Percentiles rank a stretch among this genome's conserved stretches.
phyloP scores from a whole-genome alignment of 2,113 vertebrate species.

The Urocitellus parryii region DNA sequence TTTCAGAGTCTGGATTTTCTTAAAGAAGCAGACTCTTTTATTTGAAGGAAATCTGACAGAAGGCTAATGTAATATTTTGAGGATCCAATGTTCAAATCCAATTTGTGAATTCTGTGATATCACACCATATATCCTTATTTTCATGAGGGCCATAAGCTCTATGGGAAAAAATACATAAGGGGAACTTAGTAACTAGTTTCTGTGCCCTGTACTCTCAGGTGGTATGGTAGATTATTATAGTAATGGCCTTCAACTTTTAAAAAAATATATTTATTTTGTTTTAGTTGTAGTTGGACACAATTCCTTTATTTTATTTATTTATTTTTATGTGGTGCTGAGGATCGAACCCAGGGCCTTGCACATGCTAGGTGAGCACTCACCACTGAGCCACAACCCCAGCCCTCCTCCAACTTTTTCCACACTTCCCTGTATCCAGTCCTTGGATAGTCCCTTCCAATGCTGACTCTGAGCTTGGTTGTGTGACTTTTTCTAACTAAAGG shows the following conservation, averaged over 20 bases:
- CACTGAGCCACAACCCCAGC: too few relatives aligned
- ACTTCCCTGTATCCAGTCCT: background rate
- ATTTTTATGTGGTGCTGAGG: too few relatives aligned
- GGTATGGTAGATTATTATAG: background rate
- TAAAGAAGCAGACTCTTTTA: conserved; percentile 38
- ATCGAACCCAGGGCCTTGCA: too few relatives aligned
- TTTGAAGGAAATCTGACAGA: conserved; percentile 20
- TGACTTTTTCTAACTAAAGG: conserved; percentile 26
- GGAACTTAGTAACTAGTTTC: background rate
- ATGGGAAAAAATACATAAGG: background rate
- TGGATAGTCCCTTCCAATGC: background rate
- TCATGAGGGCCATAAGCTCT: background rate
- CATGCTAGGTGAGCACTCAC: too few relatives aligned
- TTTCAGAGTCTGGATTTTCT: conserved; percentile 52
- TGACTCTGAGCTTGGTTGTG: background rate
- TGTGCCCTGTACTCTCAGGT: background rate
- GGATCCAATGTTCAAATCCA: conserved; percentile 16
- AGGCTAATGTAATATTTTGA: conserved; percentile 46
- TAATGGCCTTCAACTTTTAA: background rate
- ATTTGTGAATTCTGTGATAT: conserved; percentile 53
- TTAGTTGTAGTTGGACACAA: too few relatives aligned
- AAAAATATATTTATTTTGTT: too few relatives aligned
- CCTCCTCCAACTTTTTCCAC: background rate
- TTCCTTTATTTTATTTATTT: too few relatives aligned
- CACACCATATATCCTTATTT: conserved; percentile 54